Evolutionary conservation across 2,888 invertebrate species (phyloP).

Genomic region (Acanthosepion pharaonis): DNA sequence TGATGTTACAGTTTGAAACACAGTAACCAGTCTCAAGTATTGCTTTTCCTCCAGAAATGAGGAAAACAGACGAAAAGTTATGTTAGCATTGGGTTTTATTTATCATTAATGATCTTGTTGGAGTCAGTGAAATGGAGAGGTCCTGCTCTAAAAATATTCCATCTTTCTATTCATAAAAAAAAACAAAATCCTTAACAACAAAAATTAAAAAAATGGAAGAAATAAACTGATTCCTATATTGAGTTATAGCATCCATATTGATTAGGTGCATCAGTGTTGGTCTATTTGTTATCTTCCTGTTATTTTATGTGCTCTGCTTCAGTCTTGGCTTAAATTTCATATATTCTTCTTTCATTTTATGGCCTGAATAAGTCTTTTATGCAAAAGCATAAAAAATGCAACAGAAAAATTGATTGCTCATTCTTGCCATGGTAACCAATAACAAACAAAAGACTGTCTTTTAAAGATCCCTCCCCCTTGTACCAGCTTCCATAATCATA

Average conservation of each 20-base stretch:
- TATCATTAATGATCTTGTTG: constrained; percentile 11
- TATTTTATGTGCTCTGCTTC: not conserved
- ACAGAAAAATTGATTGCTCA: constrained; percentile 6
- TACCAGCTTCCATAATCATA: not conserved
- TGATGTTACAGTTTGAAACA: not conserved
- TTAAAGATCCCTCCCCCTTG: not conserved
- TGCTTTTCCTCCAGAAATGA: not conserved
- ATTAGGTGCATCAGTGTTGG: not conserved
- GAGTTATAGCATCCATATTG: not conserved
- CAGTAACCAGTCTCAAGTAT: too few species aligned
- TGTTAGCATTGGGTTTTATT: not conserved
- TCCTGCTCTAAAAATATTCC: not conserved
- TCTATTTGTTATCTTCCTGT: not conserved
- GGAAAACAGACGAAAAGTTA: not conserved
- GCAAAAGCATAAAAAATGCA: not conserved
- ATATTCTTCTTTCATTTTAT: not conserved
- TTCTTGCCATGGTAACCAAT: constrained; percentile 4
- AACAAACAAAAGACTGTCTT: not conserved
- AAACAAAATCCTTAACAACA: not conserved
- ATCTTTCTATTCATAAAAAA: not conserved
- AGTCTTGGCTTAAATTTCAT: constrained; percentile 22
- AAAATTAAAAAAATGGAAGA: not conserved
- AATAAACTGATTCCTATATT: not conserved
- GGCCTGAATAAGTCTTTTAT: not conserved
- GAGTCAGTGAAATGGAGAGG: constrained; percentile 33